phyloP scores from a whole-genome alignment of 1,140 invertebrate species.

The Macrostomum lignano region DNA sequence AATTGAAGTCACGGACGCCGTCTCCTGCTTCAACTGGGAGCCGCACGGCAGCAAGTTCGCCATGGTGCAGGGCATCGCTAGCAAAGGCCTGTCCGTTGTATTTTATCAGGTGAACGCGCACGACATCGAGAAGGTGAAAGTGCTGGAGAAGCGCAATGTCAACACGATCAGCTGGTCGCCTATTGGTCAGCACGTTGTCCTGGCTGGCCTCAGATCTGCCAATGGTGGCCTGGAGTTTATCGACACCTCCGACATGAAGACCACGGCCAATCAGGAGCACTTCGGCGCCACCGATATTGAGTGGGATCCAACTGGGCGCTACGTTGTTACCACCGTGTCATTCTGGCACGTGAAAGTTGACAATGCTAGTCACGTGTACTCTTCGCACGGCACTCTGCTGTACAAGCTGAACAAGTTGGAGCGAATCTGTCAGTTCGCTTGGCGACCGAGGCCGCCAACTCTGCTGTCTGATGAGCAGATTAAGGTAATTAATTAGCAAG shows the following conservation, averaged over 20 bases:
- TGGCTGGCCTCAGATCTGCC: conserved; percentile 50
- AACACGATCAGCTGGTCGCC: conserved; percentile 55
- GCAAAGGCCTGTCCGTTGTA: conserved; percentile 1
- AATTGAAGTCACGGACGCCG: conserved; percentile 49
- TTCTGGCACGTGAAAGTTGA: conserved; percentile 48
- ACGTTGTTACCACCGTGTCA: conserved; percentile 72
- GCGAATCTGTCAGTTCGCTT: conserved; percentile 69
- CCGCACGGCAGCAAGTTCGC: conserved; percentile 77
- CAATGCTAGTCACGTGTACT: conserved; percentile 64
- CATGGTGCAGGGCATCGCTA: conserved; percentile 48
- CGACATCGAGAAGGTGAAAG: conserved; percentile 13
- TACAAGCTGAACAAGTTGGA: conserved; percentile 49
- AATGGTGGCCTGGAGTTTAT: conserved; percentile 72
- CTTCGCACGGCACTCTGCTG: conserved; percentile 35
- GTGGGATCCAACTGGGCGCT: conserved; percentile 95
- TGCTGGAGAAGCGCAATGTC: conserved; percentile 14
- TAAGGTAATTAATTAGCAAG: conserved; percentile 15
- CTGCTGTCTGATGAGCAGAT: conserved; percentile 40
- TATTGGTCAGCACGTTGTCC: conserved; percentile 66
- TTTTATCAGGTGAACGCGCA: conserved; percentile 8
- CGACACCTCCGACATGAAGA: conserved; percentile 68
- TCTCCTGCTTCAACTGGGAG: conserved; percentile 91
- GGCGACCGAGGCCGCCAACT: conserved; percentile 68
- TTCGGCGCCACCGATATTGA: conserved; percentile 76
- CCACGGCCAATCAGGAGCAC: conserved; percentile 71